Evolutionary conservation across 2,888 invertebrate species (phyloP).

Genomic region (Tricholauxania praeusta): DNA sequence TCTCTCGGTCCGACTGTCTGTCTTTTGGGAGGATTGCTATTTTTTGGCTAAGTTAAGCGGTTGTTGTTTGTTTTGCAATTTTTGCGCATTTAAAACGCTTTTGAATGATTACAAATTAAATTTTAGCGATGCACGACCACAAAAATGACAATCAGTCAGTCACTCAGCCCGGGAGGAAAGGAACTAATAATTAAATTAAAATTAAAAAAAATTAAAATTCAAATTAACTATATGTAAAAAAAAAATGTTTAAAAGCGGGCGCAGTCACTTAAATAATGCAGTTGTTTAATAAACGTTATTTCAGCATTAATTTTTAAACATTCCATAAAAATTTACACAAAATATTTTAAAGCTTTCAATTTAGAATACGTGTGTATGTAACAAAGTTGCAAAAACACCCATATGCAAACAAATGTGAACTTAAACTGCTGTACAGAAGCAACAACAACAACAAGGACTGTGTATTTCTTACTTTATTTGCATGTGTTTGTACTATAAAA

Average conservation of each 20-base stretch:
- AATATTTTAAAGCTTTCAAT: no score
- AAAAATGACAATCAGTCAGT: not conserved
- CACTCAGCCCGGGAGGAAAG: not conserved
- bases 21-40: constrained; percentile 8
- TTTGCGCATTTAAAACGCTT: constrained; percentile 24
- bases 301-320: not conserved
- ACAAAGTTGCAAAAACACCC: not conserved
- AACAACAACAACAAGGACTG: not conserved
- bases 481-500: not conserved
- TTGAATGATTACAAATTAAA: constrained; percentile 19
- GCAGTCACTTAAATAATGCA: not conserved
- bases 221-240: constrained; percentile 12
- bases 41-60: constrained; percentile 6
- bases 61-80: constrained; percentile 22
- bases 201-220: constrained; percentile 15
- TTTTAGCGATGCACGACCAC: not conserved
- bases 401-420: constrained; percentile 1
- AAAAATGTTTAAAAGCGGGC: not conserved
- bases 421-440: not conserved
- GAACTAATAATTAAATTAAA: not conserved
- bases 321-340: no score
- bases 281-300: not conserved
- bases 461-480: not conserved
- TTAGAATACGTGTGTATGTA: no score
- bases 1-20: not conserved